Evolutionary conservation across 2,113 vertebrate genomes (phyloP).

Genomic region (Gymnarchus niloticus): DNA sequence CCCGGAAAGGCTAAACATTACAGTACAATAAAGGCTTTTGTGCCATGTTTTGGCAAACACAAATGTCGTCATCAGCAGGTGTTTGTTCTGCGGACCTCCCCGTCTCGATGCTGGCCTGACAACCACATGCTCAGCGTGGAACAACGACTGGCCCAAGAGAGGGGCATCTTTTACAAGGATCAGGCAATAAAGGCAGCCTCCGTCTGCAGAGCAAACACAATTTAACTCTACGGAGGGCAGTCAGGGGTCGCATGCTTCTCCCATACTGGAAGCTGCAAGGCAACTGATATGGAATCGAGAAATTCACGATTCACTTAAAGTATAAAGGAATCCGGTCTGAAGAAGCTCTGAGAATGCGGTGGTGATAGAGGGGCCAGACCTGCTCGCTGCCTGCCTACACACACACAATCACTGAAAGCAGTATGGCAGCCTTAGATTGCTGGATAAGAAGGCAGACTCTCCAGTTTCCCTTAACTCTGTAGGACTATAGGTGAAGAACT

Average conservation of each 20-base stretch:
- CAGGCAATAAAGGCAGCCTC: not conserved
- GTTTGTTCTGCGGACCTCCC: not conserved
- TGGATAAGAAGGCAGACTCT: not conserved
- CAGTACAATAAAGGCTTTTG: conserved; percentile 21
- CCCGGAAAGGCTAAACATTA: not conserved
- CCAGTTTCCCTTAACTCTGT: not conserved
- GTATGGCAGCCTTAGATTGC: not conserved
- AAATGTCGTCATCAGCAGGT: not conserved
- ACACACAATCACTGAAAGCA: no score
- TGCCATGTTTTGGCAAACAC: not conserved
- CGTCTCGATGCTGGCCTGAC: not conserved
- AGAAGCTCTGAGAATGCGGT: not conserved
- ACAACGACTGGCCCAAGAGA: not conserved
- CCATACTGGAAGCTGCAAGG: not conserved
- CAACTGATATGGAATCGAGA: not conserved
- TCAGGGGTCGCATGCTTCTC: not conserved
- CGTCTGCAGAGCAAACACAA: not conserved
- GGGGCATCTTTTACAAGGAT: not conserved
- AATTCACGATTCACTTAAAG: not conserved
- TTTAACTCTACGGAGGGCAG: not conserved
- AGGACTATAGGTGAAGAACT: not conserved
- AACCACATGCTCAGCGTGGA: not conserved
- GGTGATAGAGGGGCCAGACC: not conserved
- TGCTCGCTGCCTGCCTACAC: not conserved
- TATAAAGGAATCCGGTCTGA: not conserved